Evolutionary conservation across 2,888 invertebrate genomes (phyloP), one percentile per base, ranked within the genome.

Genomic region (Rhagophthalmus giganteus): DNA sequence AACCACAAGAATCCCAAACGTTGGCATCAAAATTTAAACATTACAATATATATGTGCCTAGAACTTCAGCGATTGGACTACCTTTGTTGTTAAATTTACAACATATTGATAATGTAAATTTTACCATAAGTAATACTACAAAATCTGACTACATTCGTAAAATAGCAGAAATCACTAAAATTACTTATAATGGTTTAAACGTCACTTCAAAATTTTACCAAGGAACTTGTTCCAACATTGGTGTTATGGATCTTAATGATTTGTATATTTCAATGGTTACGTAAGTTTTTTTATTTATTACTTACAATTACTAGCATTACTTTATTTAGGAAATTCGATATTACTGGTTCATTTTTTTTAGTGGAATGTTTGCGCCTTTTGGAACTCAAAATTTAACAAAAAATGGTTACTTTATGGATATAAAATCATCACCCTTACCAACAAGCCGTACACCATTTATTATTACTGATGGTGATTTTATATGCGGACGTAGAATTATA

Each of bases 191-290:
- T 12, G 63, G 70, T 40, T 60, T 62, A 10, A 68, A 71, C 35
- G 53, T 71, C n/a, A 64, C 59, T 8, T 38, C 39, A 9, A 61
- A 62, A 41, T 74, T 66, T 54, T 72, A 73, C 38, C 66, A 70
- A 54, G 77, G 76, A 55, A 76, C 73, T 44, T 78, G 81, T 42
- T 79, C 83, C 3, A 84, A 82, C 52, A 77, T 87, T 24, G 83
- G 84, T 28, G 82, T 81, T 35, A 79, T 84, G 54, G 88, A 88
- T 73, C 76, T 78, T 46, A 71, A 78, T 60, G 87, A 87, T 65
- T 78, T 81, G 30, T 87, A 87, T 74, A 81, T 84, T 30, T 83
- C 86, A 6, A 74, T 85, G 44, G 80, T 85, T 56, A 84, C 82
- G 87, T 87, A 70, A 77, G 81, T 39, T 25, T 15, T 24, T 33